phyloP scores from a whole-genome alignment of 2,113 vertebrate genomes.

The Xiphophorus hellerii region DNA sequence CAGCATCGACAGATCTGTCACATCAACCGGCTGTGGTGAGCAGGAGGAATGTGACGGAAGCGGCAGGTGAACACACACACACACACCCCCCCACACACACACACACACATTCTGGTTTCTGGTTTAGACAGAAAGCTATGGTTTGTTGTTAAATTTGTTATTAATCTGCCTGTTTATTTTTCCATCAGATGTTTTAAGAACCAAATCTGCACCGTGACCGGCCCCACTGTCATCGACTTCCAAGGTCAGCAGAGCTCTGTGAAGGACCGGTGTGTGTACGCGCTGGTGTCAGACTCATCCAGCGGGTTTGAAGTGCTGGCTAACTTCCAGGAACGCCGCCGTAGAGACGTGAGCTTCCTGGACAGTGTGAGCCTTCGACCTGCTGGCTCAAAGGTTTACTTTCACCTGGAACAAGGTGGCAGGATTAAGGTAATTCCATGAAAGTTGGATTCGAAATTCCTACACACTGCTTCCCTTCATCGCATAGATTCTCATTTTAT shows the following conservation, averaged over 20 bases:
- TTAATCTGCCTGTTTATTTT: background rate
- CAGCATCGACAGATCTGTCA: no score
- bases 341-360: conserved; percentile 10
- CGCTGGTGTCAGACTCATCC: background rate
- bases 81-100: no score
- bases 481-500: background rate
- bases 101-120: no score
- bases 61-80: no score
- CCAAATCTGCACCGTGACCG: background rate
- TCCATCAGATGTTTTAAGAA: background rate
- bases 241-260: background rate
- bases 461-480: background rate
- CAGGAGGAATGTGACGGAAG: no score
- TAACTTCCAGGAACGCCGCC: background rate
- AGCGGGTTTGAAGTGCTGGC: background rate
- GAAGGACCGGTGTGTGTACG: background rate
- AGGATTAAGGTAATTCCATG: background rate
- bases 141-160: no score
- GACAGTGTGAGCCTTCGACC: background rate
- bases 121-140: no score
- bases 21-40: no score
- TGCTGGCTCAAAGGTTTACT: background rate
- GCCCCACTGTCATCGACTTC: conserved; percentile 5
- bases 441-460: background rate
- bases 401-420: conserved; percentile 3